phyloP scores from a whole-genome alignment of 1,140 invertebrate genomes.

The Xylocopa sonorina region DNA sequence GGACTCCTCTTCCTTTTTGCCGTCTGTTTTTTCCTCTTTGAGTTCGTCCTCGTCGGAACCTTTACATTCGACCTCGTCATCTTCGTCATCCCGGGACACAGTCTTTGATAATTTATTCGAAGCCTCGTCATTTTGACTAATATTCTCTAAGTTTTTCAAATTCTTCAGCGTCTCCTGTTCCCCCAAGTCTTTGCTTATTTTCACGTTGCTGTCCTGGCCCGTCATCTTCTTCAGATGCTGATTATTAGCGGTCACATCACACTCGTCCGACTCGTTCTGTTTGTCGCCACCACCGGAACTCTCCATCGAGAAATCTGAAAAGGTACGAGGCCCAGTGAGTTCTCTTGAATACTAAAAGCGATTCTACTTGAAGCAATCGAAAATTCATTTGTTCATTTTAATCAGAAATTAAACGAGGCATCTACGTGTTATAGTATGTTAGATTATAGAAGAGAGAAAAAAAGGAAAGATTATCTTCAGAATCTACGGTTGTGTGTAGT shows the following conservation, averaged over 20 bases:
- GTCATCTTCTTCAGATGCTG: constrained; percentile 48
- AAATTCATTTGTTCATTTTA: too few species aligned
- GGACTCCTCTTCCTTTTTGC: constrained; percentile 71
- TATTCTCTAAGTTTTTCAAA: constrained; percentile 56
- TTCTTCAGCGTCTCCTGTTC: constrained; percentile 51
- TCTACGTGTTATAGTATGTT: too few species aligned
- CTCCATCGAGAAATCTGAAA: constrained; percentile 76
- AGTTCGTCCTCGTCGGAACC: constrained; percentile 59
- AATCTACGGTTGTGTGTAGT: neutral
- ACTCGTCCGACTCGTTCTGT: constrained; percentile 74
- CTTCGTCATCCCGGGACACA: constrained; percentile 61
- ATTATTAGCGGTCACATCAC: constrained; percentile 62
- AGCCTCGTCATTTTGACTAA: constrained; percentile 26
- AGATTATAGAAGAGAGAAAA: too few species aligned
- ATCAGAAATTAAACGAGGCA: too few species aligned
- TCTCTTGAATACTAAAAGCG: neutral
- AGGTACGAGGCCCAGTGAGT: neutral
- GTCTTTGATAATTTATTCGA: constrained; percentile 42
- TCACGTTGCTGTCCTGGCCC: constrained; percentile 38
- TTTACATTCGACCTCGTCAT: constrained; percentile 59
- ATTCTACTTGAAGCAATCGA: too few species aligned
- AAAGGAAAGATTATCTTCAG: neutral
- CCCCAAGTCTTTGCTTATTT: constrained; percentile 32
- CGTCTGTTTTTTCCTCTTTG: constrained; percentile 44
- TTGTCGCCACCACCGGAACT: constrained; percentile 72